Percentiles rank a stretch among this genome's conserved stretches.
Conservation (phyloP, 2,113 vertebrate species). For the Pluvianellus socialis region DNA sequence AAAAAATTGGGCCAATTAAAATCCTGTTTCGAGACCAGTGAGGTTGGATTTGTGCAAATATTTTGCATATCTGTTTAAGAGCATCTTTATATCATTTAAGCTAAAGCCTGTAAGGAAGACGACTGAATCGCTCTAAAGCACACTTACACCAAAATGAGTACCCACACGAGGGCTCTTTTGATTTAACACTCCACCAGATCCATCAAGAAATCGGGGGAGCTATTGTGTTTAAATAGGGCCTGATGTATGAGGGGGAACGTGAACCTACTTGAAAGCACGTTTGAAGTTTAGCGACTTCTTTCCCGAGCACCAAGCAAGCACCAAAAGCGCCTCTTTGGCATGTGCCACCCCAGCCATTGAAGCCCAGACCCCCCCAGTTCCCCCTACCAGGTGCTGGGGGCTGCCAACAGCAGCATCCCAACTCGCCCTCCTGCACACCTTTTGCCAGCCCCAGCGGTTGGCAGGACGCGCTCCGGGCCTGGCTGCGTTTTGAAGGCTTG, state of each 20-base stretch:
- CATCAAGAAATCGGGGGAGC: background rate
- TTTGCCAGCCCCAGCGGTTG: background rate
- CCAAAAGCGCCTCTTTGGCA: background rate
- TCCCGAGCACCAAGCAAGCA: background rate
- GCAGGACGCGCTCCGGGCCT: fast-evolving
- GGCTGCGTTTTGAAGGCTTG: background rate
- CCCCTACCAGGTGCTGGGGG: background rate
- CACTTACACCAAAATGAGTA: conserved; percentile 15
- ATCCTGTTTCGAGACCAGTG: background rate
- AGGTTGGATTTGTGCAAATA: background rate
- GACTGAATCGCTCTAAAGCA: background rate
- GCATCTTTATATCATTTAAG: background rate
- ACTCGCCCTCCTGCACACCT: background rate
- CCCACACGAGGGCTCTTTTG: background rate
- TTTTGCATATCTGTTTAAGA: background rate
- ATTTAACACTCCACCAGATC: conserved; percentile 7
- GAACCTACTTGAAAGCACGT: background rate
- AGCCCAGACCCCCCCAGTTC: background rate
- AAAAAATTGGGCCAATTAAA: background rate
- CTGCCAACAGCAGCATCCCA: background rate
- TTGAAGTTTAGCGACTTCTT: background rate
- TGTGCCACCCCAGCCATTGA: fast-evolving
- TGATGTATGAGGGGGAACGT: background rate
- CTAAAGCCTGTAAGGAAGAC: background rate
- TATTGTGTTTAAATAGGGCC: background rate